A percentile compares a stretch with the other conserved stretches of the same genome.
phyloP scores from a whole-genome alignment of 2,797 vertebrate genomes.

The Lophura swinhoii region DNA sequence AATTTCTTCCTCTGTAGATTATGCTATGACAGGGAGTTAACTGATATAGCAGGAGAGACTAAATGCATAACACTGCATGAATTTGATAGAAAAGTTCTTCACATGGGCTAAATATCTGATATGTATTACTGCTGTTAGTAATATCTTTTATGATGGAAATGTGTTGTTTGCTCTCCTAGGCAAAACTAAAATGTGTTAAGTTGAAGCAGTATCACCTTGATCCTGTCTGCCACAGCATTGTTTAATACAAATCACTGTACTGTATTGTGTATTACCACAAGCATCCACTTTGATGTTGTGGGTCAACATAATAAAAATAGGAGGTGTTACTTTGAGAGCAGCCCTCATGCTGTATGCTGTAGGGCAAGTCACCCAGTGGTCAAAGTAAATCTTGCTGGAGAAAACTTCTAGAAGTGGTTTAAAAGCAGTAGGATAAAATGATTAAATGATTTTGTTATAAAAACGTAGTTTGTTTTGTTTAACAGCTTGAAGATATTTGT shows the following conservation, averaged over 20 bases:
- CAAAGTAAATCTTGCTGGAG: not conserved
- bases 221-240: not conserved
- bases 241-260: not conserved
- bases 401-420: not conserved
- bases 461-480: conserved; percentile 10
- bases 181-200: not conserved
- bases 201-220: not conserved
- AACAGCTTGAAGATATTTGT: not conserved
- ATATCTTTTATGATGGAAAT: not conserved
- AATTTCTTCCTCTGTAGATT: not conserved
- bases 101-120: not conserved
- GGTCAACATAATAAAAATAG: no score
- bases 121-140: not conserved
- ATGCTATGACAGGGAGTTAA: not conserved
- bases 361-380: not conserved
- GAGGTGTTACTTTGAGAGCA: no score
- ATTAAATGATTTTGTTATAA: not conserved
- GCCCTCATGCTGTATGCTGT: not conserved
- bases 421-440: not conserved
- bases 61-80: not conserved
- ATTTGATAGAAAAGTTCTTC: not conserved
- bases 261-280: no score
- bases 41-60: not conserved
- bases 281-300: no score
- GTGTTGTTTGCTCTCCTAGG: not conserved